Base-by-base conservation (phyloP, 2,797 vertebrate genomes). In the Oophaga sylvatica region DNA sequence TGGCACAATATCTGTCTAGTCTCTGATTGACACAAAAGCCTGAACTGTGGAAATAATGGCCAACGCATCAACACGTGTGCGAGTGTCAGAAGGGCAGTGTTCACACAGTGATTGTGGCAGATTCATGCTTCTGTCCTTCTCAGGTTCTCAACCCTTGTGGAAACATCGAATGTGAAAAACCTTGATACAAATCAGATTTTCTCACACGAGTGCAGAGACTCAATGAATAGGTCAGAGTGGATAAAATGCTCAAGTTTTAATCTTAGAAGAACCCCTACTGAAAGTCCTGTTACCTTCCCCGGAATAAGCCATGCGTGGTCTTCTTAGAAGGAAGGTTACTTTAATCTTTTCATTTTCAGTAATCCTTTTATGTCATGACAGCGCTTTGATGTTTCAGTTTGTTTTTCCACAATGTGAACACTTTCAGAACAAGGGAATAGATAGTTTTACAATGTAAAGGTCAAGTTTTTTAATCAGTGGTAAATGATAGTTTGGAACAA, bases 401-500 rank as follows among this genome's bases (percentile, higher is more conserved):
- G 76, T 79, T 73, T 59, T 48, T n/a, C n/a, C 76, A 20, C 80
- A 19, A 67, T 56, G 65, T 13, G 79, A 81, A 79, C 45, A 67
- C 48, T 75, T 85, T 53, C 41, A 60, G 60, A 67, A 41, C 57
- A 57, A 48, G 35, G 26, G 75, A 85, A 79, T 41, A 62, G 59
- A 59, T 17, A 62, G 10, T 35, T 41, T 13, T 17, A 60, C 35
- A 84, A 35, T 60, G 53, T 16, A 73, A 10, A 10, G 80, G 3
- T 89, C 75, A 29, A 15, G 9, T 63, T 63, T 89, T n/a, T 73
- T 56, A 89, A 73, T 88, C 86, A 86, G 77, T 81, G 84, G 76
- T 48, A 84, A 88, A 85, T 84, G 88, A 88, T 83, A 8, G 41
- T 89, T 89, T 70, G 48, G 16, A 87, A 19, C 63, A 89, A 91